Percentiles rank a stretch among this genome's conserved stretches.
phyloP scores from a whole-genome alignment of 2,113 vertebrate species.

The Peromyscus leucopus region DNA sequence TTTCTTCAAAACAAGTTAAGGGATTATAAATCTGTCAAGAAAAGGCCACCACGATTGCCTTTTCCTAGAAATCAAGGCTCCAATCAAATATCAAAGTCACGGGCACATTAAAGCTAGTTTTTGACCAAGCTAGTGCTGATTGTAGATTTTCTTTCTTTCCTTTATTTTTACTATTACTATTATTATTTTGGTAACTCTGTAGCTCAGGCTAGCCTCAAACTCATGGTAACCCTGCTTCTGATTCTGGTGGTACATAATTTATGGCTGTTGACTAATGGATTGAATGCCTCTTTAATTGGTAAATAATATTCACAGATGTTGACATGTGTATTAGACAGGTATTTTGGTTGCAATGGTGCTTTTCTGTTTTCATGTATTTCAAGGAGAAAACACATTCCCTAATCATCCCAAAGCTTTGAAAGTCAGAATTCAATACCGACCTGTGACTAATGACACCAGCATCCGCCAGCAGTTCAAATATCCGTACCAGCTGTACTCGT shows the following conservation, averaged over 20 bases:
- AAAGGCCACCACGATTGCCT: neutral
- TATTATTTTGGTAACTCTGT: too few species aligned
- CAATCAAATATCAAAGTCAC: conserved; percentile 39
- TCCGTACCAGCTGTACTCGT: conserved; percentile 98
- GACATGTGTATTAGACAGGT: neutral
- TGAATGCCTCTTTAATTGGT: neutral
- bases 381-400: neutral
- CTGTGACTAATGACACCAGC: conserved; percentile 98
- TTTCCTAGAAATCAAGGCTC: neutral
- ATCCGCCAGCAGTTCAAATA: conserved; percentile 99
- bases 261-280: neutral
- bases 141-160: neutral
- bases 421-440: conserved; percentile 83
- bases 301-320: neutral
- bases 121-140: neutral
- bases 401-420: neutral
- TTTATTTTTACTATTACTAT: neutral
- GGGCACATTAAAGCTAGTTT: neutral
- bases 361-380: neutral
- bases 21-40: neutral
- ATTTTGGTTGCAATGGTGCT: neutral
- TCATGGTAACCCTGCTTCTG: neutral
- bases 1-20: conserved; percentile 25
- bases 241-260: neutral
- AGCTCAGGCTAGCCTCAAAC: neutral